Base-by-base conservation (phyloP, 2,888 invertebrate genomes). In the Leptinotarsa haldemani region DNA sequence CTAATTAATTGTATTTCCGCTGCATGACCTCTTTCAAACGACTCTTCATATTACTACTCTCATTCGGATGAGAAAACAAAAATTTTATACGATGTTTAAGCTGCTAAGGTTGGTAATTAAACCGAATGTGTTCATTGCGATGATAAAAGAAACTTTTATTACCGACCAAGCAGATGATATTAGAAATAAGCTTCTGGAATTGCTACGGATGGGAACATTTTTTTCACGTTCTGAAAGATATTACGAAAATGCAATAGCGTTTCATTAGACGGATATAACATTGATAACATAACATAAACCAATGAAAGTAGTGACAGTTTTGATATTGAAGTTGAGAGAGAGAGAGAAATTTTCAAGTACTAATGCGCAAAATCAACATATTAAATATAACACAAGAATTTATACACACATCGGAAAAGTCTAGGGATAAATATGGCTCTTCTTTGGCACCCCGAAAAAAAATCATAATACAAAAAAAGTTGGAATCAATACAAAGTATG, bases 21-120 rank as follows among this genome's bases (percentile, higher is more conserved):
- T 58, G 25, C 58, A 58, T 58, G 58, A 58, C 58, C 58, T 22
- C 16, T 58, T 58, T 58, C 16, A 58, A 58, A 20, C 25, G 58
- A 22, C 58, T 25, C 7, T 58, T 25, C 58, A 12, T 58, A 16
- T 25, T 52, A 18, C 18, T 52, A 52, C 52, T 58, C 15, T 22
- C 20, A 22, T 58, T 58, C 13, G 25, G 58, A 58, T 25, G 58
- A 58, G 58, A 58, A 58, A 58, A 58, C 58, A 58, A 12, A 58
- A 58, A 25, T 25, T 3, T 58, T 4, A 58, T 22, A 20, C 3
- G n/a, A 18, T 18, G 52, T 52, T 18, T 58, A 16, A 22, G 25
- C 58, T 58, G 58, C 20, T 58, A 13, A 58, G 25, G 25, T 25
- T 22, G 16, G 16, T 15, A 58, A 58, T 58, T 58, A 25, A 40